Percentiles rank a stretch among this genome's conserved stretches.
Conservation (phyloP, 1,140 invertebrate genomes). For the Nasonia vitripennis region DNA sequence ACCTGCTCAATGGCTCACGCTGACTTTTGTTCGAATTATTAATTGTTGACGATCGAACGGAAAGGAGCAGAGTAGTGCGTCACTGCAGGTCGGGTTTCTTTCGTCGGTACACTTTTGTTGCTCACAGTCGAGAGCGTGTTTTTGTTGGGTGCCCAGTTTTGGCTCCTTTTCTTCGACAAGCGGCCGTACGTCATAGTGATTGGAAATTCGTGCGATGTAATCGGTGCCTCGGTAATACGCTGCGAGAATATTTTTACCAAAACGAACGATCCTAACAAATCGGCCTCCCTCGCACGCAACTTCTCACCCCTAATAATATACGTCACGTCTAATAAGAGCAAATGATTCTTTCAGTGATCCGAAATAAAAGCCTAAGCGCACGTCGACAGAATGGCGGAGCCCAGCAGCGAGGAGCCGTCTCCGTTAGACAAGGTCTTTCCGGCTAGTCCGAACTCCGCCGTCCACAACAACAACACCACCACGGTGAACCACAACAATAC, state of each 20-base stretch:
- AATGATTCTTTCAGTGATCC: conserved; percentile 41
- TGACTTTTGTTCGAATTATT: conserved; percentile 3
- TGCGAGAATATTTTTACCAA: too few relatives aligned
- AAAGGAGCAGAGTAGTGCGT: not conserved
- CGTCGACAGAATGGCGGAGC: conserved; percentile 21
- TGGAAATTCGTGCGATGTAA: not conserved
- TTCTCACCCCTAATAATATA: too few relatives aligned
- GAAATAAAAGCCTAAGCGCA: not conserved
- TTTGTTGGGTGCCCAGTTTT: not conserved
- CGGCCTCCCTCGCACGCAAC: too few relatives aligned
- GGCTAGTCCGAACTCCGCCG: not conserved
- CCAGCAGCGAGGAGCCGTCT: not conserved
- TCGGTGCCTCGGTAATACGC: not conserved
- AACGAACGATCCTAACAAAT: too few relatives aligned
- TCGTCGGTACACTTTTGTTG: not conserved
- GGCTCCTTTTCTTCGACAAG: not conserved
- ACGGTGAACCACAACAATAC: not conserved
- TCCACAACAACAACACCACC: not conserved
- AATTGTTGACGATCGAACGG: not conserved
- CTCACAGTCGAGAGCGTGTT: not conserved
- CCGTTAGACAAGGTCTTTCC: conserved; percentile 15
- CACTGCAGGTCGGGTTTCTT: not conserved
- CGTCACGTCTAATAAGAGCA: not conserved
- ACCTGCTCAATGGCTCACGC: not conserved
- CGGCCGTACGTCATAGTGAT: not conserved